phyloP scores from a whole-genome alignment of 2,113 vertebrate species.

The Naja naja region DNA sequence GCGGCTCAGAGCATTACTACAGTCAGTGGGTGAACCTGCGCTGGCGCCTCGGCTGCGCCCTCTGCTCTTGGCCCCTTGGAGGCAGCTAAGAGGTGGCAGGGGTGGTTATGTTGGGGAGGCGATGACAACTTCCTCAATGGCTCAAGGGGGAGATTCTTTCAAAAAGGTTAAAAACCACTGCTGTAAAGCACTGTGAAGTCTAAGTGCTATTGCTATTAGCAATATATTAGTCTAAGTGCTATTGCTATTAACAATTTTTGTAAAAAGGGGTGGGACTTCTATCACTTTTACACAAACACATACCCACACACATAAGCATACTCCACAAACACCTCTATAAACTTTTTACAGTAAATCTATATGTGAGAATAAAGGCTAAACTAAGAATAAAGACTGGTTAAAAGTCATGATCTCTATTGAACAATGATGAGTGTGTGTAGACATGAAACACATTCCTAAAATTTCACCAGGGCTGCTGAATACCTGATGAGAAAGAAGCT shows the following conservation, averaged over 20 bases:
- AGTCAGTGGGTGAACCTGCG: too few species aligned
- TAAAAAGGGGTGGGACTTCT: not conserved
- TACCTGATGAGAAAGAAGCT: not conserved
- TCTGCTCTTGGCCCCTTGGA: too few species aligned
- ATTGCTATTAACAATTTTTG: not conserved
- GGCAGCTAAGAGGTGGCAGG: too few species aligned
- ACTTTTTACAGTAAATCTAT: not conserved
- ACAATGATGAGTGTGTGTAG: not conserved
- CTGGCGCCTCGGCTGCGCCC: too few species aligned
- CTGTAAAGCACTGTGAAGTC: too few species aligned
- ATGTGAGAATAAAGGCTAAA: not conserved
- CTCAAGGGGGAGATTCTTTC: too few species aligned
- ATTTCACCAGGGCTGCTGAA: not conserved
- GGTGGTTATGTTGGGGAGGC: too few species aligned
- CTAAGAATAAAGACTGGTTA: not conserved
- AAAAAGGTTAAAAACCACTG: too few species aligned
- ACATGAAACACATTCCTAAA: not conserved
- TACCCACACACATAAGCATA: not conserved
- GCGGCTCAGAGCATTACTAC: too few species aligned
- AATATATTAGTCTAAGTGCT: too few species aligned
- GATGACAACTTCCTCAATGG: too few species aligned
- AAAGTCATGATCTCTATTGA: not conserved
- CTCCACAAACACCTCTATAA: not conserved
- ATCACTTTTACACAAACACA: not conserved
- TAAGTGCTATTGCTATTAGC: too few species aligned